These are phyloP conservation scores for Neodontobutis hainanensis DNA, from an alignment of 2,113 vertebrate genomes.

Conservation along the genomic window DNA sequence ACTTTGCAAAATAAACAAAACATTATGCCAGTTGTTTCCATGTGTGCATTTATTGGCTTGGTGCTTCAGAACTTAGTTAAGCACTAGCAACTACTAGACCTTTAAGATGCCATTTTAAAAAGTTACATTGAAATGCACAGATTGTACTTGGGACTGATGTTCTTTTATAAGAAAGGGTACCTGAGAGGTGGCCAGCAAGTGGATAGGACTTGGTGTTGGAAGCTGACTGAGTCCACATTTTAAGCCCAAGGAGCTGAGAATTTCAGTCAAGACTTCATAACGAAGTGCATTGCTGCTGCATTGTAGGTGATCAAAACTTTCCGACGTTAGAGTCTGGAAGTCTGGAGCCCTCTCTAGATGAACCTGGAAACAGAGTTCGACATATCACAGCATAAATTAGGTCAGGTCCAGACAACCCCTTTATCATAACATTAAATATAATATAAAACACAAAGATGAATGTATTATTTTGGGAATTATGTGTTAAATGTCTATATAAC, in stretches of 20 bases:
- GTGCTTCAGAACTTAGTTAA: no score
- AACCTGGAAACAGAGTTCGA: constrained; percentile 73
- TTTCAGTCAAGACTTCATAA: constrained; percentile 83
- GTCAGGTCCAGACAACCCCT: no score
- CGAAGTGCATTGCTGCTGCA: constrained; percentile 82
- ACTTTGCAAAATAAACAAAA: constrained; percentile 1
- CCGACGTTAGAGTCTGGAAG: constrained; percentile 51
- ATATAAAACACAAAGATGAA: no score
- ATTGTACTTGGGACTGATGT: no score
- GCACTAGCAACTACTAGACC: no score
- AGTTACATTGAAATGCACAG: no score
- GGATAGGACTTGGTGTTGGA: constrained; percentile 78
- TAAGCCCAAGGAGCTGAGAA: constrained; percentile 84
- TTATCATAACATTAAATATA: no score
- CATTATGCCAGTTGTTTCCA: constrained; percentile 29
- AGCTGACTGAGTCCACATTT: constrained; percentile 76
- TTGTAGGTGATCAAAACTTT: constrained; percentile 83
- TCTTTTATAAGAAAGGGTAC: constrained; percentile 59
- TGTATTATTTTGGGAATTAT: no score
- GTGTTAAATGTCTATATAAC: no score
- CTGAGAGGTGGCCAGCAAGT: constrained; percentile 79
- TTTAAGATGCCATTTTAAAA: no score
- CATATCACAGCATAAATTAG: background rate
- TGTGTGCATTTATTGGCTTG: constrained; percentile 10
- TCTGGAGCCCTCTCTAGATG: constrained; percentile 82